Evolutionary conservation across 1,140 invertebrate species (phyloP).

Genomic region (Helicoverpa zea): DNA sequence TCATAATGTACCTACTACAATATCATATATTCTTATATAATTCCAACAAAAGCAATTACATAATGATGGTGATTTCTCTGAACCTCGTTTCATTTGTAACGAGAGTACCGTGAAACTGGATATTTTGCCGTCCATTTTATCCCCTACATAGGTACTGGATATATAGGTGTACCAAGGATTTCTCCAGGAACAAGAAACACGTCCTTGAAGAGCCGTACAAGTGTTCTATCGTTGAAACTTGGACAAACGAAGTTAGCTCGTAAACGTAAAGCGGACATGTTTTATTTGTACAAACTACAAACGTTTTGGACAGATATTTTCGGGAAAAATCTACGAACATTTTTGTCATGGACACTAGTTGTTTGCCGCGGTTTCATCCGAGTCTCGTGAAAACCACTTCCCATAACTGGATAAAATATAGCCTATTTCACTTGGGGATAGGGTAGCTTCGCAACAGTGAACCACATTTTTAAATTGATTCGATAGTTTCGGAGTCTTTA

Average conservation of each 20-base stretch:
- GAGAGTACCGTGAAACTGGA: neutral
- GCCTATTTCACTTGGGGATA: too few relatives aligned
- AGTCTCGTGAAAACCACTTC: too few relatives aligned
- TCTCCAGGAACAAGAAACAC: neutral
- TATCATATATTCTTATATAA: neutral
- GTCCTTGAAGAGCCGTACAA: neutral
- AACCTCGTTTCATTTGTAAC: neutral
- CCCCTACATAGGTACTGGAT: neutral
- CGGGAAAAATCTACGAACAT: too few relatives aligned
- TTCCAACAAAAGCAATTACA: neutral
- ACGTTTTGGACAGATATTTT: neutral
- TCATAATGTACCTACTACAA: neutral
- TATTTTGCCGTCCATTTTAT: constrained; percentile 13
- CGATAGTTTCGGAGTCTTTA: too few relatives aligned
- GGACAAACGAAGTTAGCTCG: neutral
- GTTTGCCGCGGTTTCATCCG: too few relatives aligned
- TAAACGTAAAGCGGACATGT: neutral
- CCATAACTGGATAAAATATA: too few relatives aligned
- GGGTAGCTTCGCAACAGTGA: too few relatives aligned
- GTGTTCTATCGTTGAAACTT: constrained; percentile 21
- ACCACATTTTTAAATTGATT: too few relatives aligned
- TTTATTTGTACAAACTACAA: constrained; percentile 15
- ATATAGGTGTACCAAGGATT: neutral
- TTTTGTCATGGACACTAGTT: too few relatives aligned
- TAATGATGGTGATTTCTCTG: neutral